A percentile compares a stretch with the other conserved stretches of the same genome.
Conservation (phyloP, 2,797 vertebrate species). For the Sebastes nivosus region DNA sequence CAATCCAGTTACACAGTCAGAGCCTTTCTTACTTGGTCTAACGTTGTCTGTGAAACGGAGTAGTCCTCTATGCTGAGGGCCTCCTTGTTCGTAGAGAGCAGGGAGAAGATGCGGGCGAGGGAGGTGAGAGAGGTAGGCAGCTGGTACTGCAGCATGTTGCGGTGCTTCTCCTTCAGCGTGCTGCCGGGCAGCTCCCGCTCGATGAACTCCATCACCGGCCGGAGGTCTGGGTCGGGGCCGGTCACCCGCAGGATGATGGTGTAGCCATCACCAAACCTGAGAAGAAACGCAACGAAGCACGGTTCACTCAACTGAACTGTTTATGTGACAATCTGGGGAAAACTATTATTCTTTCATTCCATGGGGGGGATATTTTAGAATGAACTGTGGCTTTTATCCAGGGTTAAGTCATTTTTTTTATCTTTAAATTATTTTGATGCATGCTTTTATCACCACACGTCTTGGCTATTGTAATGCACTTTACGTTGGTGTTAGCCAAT, state of each 20-base stretch:
- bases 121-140: slow-evolving; percentile 92
- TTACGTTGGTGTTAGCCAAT: too few relatives aligned
- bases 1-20: background rate
- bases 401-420: too few relatives aligned
- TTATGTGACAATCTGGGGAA: background rate
- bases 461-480: too few relatives aligned
- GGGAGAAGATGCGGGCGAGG: slow-evolving; percentile 94
- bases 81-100: slow-evolving; percentile 94
- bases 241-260: slow-evolving; percentile 95
- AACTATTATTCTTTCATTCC: background rate
- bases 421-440: too few relatives aligned
- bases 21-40: slow-evolving; percentile 91
- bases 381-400: too few relatives aligned
- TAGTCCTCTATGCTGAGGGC: slow-evolving; percentile 97
- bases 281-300: background rate
- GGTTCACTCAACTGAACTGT: background rate
- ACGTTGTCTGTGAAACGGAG: slow-evolving; percentile 97
- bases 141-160: slow-evolving; percentile 98
- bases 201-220: slow-evolving; percentile 92
- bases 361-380: too few relatives aligned
- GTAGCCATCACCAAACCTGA: slow-evolving; percentile 97
- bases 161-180: slow-evolving; percentile 93
- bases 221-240: slow-evolving; percentile 89
- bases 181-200: slow-evolving; percentile 91
- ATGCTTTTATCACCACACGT: too few relatives aligned